These are phyloP conservation scores for Congeria kusceri DNA, from an alignment of 2,888 invertebrate genomes.

Conservation along the genomic window DNA sequence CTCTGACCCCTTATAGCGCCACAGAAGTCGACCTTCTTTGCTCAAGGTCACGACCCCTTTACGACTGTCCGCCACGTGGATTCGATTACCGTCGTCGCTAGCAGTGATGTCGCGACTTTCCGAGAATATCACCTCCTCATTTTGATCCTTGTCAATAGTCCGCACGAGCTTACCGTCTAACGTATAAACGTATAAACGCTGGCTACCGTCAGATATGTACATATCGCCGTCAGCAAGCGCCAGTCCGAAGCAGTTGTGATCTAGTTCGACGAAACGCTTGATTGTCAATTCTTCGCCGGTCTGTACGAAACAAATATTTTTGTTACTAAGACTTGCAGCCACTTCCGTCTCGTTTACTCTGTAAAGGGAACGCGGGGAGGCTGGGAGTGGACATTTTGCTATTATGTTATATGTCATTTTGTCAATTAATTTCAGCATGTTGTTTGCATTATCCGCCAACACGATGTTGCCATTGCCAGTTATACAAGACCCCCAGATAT, in stretches of 20 bases:
- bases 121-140: slow-evolving; percentile 27
- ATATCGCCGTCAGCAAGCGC: slow-evolving; percentile 28
- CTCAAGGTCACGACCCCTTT: slow-evolving; percentile 34
- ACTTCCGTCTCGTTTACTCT: slow-evolving; percentile 19
- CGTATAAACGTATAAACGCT: slow-evolving; percentile 31
- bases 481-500: slow-evolving; percentile 34
- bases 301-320: slow-evolving; percentile 12
- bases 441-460: slow-evolving; percentile 32
- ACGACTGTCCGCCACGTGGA: slow-evolving; percentile 38
- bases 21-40: slow-evolving; percentile 24
- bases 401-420: slow-evolving; percentile 25
- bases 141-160: slow-evolving; percentile 7
- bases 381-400: slow-evolving; percentile 10
- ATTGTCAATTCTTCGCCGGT: slow-evolving; percentile 4
- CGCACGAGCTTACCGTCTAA: slow-evolving; percentile 14
- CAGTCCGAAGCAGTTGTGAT: slow-evolving; percentile 39
- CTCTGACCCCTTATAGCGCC: slow-evolving; percentile 32
- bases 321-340: slow-evolving; percentile 30
- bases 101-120: slow-evolving; percentile 36
- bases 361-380: slow-evolving; percentile 26
- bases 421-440: slow-evolving; percentile 30
- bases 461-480: slow-evolving; percentile 25
- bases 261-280: slow-evolving; percentile 16
- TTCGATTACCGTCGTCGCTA: slow-evolving; percentile 24
- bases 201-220: slow-evolving; percentile 38